A percentile compares a stretch with the other conserved stretches of the same genome.
Conservation (phyloP, 1,140 invertebrate species). For the Zaprionus lachaisei region DNA sequence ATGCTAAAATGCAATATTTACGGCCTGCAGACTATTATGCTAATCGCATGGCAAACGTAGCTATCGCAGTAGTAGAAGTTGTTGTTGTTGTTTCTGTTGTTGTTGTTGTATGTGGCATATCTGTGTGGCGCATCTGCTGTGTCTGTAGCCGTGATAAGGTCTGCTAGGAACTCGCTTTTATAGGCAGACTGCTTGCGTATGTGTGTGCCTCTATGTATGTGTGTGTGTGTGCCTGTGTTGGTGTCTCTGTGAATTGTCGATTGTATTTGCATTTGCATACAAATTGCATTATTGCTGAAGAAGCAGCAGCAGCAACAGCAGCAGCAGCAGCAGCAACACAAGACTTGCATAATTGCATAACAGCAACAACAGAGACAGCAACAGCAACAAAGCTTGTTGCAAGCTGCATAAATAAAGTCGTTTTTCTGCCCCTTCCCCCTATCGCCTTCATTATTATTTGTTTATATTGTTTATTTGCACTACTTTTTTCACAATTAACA, state of each 20-base stretch:
- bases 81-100: background rate
- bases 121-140: conserved; percentile 23
- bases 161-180: conserved; percentile 30
- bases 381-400: conserved; percentile 46
- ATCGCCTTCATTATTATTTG: conserved; percentile 18
- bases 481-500: conserved; percentile 46
- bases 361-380: conserved; percentile 10
- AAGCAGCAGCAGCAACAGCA: conserved; percentile 64
- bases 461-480: conserved; percentile 29
- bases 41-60: conserved; percentile 62
- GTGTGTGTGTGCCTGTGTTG: conserved; percentile 12
- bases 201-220: conserved; percentile 1
- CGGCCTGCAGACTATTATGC: conserved; percentile 74
- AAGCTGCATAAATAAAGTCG: conserved; percentile 44
- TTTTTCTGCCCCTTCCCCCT: conserved; percentile 8
- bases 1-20: conserved; percentile 82
- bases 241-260: conserved; percentile 64
- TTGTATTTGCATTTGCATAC: conserved; percentile 81
- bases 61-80: background rate
- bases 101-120: background rate
- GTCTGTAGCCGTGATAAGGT: conserved; percentile 36
- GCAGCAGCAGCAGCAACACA: conserved; percentile 30
- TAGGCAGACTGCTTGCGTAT: conserved; percentile 2
- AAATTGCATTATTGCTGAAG: conserved; percentile 79
- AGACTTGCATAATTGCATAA: conserved; percentile 72